A percentile compares a stretch with the other conserved stretches of the same genome.
Evolutionary conservation across 2,113 vertebrate genomes (phyloP).

Genomic region (Tupaia tana): DNA sequence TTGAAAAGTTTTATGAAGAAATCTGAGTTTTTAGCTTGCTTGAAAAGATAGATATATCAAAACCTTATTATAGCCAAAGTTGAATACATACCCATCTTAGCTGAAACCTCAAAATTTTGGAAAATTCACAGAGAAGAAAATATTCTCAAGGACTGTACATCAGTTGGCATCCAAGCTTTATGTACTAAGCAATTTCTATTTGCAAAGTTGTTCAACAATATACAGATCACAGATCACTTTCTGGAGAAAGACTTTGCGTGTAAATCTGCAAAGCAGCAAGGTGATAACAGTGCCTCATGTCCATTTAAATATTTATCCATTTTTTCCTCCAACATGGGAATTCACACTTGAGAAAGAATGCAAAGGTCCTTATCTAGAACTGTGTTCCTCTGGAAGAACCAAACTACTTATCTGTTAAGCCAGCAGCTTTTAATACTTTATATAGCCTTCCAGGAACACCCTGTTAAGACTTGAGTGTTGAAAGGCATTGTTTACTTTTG

Average conservation of each 20-base stretch:
- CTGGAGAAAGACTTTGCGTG: background rate
- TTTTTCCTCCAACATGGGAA: background rate
- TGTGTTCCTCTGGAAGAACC: background rate
- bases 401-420: constrained; percentile 50
- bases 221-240: constrained; percentile 21
- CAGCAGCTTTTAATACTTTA: background rate
- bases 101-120: constrained; percentile 64
- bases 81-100: constrained; percentile 51
- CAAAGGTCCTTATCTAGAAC: background rate
- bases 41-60: constrained; percentile 37
- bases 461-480: constrained; percentile 1
- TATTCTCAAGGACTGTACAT: constrained; percentile 62
- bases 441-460: background rate
- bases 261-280: background rate
- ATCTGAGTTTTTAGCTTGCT: constrained; percentile 3
- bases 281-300: background rate
- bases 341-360: constrained; percentile 32
- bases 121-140: constrained; percentile 48
- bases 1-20: constrained; percentile 39
- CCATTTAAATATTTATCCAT: background rate
- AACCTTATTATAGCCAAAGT: constrained; percentile 51
- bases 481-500: constrained; percentile 63
- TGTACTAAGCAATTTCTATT: constrained; percentile 16
- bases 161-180: constrained; percentile 46
- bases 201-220: constrained; percentile 5